Percentiles rank a stretch among this genome's conserved stretches.
Evolutionary conservation across 1,140 invertebrate genomes (phyloP).

Genomic region (Bombus balteatus): DNA sequence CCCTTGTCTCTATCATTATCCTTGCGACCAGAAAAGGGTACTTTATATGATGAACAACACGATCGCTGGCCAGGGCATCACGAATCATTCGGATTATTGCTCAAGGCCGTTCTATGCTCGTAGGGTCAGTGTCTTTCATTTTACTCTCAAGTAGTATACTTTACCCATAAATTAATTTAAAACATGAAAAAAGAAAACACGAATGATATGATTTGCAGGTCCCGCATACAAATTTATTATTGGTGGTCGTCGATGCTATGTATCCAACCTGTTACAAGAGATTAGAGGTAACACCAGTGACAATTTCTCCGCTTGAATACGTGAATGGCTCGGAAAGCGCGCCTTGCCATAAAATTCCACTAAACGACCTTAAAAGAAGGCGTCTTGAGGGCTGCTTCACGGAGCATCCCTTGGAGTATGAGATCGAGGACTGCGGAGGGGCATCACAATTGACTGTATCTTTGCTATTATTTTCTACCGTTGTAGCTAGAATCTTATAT

Average conservation of each 20-base stretch:
- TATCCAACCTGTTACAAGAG: slow-evolving; percentile 75
- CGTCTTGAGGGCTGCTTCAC: slow-evolving; percentile 89
- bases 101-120: slow-evolving; percentile 78
- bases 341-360: slow-evolving; percentile 89
- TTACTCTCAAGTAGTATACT: too few species aligned
- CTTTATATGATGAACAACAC: slow-evolving; percentile 87
- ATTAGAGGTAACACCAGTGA: slow-evolving; percentile 71
- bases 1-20: slow-evolving; percentile 75
- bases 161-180: too few species aligned
- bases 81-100: slow-evolving; percentile 68
- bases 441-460: slow-evolving; percentile 59
- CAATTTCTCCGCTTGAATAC: slow-evolving; percentile 79
- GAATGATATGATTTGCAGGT: slow-evolving; percentile 83
- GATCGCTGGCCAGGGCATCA: slow-evolving; percentile 70
- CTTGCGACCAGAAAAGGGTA: slow-evolving; percentile 87
- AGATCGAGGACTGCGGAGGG: slow-evolving; percentile 83
- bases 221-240: slow-evolving; percentile 90
- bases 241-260: slow-evolving; percentile 88
- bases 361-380: slow-evolving; percentile 87
- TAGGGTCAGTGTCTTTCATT: slow-evolving; percentile 63
- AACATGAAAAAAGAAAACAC: too few species aligned
- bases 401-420: slow-evolving; percentile 85
- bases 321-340: slow-evolving; percentile 76
- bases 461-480: slow-evolving; percentile 55
- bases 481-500: slow-evolving; percentile 37